These are phyloP conservation scores for Leptopilina clavipes DNA, from an alignment of 1,140 invertebrate genomes.

Conservation along the genomic window DNA sequence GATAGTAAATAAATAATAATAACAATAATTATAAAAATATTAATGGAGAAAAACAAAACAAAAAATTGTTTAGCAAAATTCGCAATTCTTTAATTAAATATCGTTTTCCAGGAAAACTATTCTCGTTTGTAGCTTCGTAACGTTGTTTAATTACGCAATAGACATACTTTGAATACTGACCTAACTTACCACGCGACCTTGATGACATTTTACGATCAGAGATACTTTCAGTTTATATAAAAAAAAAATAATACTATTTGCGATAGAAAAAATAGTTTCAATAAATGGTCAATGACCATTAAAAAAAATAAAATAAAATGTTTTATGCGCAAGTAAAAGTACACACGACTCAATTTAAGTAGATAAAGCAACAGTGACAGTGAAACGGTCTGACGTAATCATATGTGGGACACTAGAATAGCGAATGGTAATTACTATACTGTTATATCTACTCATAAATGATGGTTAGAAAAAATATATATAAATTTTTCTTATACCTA, in stretches of 20 bases:
- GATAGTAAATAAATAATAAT: too few species aligned
- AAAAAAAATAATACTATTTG: background rate
- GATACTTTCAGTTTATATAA: background rate
- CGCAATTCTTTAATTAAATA: too few species aligned
- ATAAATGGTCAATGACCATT: conserved; percentile 3
- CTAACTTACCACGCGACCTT: conserved; percentile 8
- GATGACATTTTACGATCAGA: background rate
- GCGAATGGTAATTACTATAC: conserved; percentile 4
- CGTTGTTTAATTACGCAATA: conserved; percentile 20
- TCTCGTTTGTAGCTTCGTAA: conserved; percentile 2
- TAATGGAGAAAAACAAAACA: too few species aligned
- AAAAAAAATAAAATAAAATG: background rate
- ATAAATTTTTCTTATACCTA: background rate
- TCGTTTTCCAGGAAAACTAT: conserved; percentile 13
- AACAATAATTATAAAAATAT: too few species aligned
- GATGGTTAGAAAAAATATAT: background rate
- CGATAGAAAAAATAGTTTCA: background rate
- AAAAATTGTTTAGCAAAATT: too few species aligned
- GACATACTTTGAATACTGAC: conserved; percentile 16
- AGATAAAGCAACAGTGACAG: conserved; percentile 17
- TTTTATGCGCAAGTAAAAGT: background rate
- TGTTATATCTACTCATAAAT: background rate
- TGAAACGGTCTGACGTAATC: conserved; percentile 17
- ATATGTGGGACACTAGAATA: conserved; percentile 28
- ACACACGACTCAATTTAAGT: conserved; percentile 8